phyloP scores from a whole-genome alignment of 2,888 invertebrate genomes.

The Leucophenga maculata region DNA sequence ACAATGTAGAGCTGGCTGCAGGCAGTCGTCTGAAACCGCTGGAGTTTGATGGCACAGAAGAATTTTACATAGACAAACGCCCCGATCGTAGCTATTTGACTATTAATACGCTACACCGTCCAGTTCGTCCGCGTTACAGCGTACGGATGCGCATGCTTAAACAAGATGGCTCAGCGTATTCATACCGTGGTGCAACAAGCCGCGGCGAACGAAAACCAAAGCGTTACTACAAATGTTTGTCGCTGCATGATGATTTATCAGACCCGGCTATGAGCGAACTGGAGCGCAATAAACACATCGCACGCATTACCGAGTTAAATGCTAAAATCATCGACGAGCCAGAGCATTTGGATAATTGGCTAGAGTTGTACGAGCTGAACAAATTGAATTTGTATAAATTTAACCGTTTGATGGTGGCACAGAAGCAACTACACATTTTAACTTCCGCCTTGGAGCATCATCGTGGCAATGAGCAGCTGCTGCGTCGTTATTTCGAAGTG shows the following conservation, averaged over 20 bases:
- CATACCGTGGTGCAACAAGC: slow-evolving; percentile 24
- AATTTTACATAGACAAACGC: slow-evolving; percentile 77
- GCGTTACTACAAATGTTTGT: slow-evolving; percentile 36
- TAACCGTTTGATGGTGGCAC: slow-evolving; percentile 67
- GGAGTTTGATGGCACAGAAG: slow-evolving; percentile 68
- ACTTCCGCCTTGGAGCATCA: slow-evolving; percentile 77
- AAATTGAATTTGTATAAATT: slow-evolving; percentile 66
- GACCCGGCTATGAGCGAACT: slow-evolving; percentile 74
- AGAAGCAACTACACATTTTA: slow-evolving; percentile 77
- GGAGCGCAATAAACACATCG: slow-evolving; percentile 73
- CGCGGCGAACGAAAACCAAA: slow-evolving; percentile 43
- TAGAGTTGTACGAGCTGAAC: slow-evolving; percentile 77
- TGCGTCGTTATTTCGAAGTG: slow-evolving; percentile 70
- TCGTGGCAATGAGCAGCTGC: slow-evolving; percentile 74
- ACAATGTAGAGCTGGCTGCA: not conserved
- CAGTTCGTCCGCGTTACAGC: slow-evolving; percentile 77
- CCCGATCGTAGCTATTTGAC: slow-evolving; percentile 75
- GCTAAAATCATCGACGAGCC: slow-evolving; percentile 25
- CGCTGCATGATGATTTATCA: slow-evolving; percentile 72
- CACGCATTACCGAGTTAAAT: slow-evolving; percentile 67
- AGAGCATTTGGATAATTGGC: slow-evolving; percentile 75
- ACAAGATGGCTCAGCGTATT: slow-evolving; percentile 34
- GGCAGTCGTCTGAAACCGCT: slow-evolving; percentile 19
- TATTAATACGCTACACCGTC: slow-evolving; percentile 78
- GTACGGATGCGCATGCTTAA: not conserved